A percentile compares a stretch with the other conserved stretches of the same genome.
phyloP scores from a whole-genome alignment of 2,113 vertebrate species.

The Pygoscelis antarcticus region DNA sequence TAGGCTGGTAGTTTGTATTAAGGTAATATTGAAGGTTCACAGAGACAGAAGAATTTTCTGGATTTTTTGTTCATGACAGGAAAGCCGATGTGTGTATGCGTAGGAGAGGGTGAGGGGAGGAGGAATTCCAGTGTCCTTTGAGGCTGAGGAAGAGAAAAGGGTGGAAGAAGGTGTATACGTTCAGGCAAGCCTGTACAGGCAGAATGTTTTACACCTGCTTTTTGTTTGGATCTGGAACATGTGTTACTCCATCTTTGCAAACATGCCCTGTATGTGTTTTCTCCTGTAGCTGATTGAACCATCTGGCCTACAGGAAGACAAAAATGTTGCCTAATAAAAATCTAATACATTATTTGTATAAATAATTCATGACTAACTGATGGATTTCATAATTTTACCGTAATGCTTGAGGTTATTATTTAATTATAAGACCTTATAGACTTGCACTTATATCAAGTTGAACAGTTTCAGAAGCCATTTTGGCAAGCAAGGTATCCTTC shows the following conservation, averaged over 20 bases:
- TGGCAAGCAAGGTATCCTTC: background rate
- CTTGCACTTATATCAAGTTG: background rate
- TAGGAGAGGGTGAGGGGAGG: background rate
- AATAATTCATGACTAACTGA: background rate
- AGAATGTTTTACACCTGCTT: background rate
- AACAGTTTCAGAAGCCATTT: background rate
- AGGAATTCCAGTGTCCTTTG: background rate
- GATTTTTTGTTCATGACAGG: background rate
- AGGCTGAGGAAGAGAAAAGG: background rate
- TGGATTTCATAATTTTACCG: background rate
- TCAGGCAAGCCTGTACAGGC: background rate
- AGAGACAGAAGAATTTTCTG: background rate
- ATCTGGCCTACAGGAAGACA: background rate
- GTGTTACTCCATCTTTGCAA: background rate
- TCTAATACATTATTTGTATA: background rate
- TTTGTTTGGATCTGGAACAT: background rate
- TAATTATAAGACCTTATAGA: background rate
- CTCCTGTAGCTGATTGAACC: background rate
- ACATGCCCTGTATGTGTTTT: background rate
- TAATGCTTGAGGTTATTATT: background rate
- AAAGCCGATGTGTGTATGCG: rapidly evolving
- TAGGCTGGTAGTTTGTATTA: background rate
- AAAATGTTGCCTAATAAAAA: background rate
- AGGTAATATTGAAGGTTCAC: background rate
- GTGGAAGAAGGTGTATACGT: background rate